phyloP scores from a whole-genome alignment of 2,113 vertebrate genomes.

The Forbesichthys papilliferus region DNA sequence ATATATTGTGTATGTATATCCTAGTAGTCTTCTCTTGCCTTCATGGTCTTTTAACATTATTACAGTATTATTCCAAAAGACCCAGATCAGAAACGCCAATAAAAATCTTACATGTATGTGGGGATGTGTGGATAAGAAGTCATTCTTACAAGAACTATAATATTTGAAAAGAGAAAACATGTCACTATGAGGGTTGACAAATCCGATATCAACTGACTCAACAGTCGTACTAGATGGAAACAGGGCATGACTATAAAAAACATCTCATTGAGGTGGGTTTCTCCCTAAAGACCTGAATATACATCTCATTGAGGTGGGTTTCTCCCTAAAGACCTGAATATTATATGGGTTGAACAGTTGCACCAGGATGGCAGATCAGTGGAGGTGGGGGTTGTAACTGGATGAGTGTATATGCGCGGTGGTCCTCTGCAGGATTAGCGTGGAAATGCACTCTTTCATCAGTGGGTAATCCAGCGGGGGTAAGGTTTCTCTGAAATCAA shows the following conservation, averaged over 20 bases:
- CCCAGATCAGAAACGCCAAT: too few species aligned
- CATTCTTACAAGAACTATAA: too few species aligned
- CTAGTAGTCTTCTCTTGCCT: too few species aligned
- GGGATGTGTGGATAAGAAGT: too few species aligned
- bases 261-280: constrained; percentile 1
- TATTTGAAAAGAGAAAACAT: not conserved
- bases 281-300: not conserved
- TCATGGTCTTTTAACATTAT: too few species aligned
- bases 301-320: constrained; percentile 3
- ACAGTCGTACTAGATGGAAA: not conserved
- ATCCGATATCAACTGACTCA: not conserved
- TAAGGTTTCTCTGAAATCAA: constrained; percentile 10
- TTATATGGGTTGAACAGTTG: not conserved
- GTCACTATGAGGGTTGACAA: not conserved
- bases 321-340: not conserved
- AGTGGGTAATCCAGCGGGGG: constrained; percentile 15
- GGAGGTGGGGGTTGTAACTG: not conserved
- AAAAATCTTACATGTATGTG: too few species aligned
- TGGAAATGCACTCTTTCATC: constrained; percentile 16
- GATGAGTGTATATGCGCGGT: not conserved
- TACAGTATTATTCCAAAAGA: too few species aligned
- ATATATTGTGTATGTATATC: too few species aligned
- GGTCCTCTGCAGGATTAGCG: constrained; percentile 2
- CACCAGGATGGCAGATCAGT: not conserved
- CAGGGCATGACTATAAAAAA: not conserved